Conservation (phyloP, 2,113 vertebrate genomes). For the Chrysemys picta region DNA sequence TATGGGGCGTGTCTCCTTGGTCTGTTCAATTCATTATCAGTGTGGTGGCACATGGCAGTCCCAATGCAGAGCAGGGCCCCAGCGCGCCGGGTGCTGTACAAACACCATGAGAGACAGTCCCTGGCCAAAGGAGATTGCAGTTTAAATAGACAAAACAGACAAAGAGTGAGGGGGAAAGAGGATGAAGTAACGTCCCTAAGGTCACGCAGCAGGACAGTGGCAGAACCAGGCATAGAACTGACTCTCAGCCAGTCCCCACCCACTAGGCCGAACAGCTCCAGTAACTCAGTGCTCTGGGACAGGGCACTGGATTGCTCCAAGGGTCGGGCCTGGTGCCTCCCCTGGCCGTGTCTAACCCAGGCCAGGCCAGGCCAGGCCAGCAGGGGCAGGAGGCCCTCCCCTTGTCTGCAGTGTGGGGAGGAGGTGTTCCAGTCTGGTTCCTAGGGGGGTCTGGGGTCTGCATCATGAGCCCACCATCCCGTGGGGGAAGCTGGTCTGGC, state of each 20-base stretch:
- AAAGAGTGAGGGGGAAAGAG: not conserved
- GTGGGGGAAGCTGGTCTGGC: not conserved
- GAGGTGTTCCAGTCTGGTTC: not conserved
- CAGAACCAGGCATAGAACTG: not conserved
- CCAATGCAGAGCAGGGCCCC: not conserved
- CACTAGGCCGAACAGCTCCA: not conserved
- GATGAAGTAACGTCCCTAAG: not conserved
- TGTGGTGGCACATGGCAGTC: not conserved
- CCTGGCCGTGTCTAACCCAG: not conserved
- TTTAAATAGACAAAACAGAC: accelerated
- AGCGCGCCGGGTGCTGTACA: not conserved
- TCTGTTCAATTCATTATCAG: not conserved
- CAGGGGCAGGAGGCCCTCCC: not conserved
- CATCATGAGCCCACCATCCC: too few species aligned
- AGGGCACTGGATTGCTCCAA: not conserved
- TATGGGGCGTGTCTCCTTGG: too few species aligned
- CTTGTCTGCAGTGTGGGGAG: not conserved
- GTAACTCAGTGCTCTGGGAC: not conserved
- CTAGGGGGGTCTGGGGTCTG: not conserved
- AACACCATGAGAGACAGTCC: not conserved
- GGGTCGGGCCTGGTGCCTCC: not conserved
- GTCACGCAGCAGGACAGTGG: not conserved
- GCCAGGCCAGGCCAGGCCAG: not conserved
- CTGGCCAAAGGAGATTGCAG: not conserved
- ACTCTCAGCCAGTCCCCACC: not conserved